phyloP scores from a whole-genome alignment of 2,888 invertebrate species.

The Odontomyia ornata region DNA sequence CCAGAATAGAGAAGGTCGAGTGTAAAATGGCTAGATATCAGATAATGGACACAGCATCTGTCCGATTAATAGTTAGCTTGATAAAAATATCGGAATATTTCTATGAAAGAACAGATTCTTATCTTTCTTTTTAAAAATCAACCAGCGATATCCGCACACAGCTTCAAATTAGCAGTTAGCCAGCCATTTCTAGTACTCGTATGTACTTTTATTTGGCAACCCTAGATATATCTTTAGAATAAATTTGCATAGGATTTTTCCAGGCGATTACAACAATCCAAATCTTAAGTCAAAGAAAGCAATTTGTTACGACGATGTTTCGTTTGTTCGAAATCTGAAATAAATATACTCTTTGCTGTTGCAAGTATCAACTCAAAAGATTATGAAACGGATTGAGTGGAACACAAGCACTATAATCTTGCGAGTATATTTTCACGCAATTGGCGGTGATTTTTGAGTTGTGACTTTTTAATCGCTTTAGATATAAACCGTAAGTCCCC shows the following conservation, averaged over 20 bases:
- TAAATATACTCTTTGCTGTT: neutral
- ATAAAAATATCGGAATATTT: too few relatives aligned
- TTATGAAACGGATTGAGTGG: conserved; percentile 11
- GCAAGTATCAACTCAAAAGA: neutral
- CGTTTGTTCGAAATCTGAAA: neutral
- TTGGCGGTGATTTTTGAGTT: conserved; percentile 3
- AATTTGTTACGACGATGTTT: neutral
- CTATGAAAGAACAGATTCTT: too few relatives aligned
- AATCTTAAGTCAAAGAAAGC: neutral
- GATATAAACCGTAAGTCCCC: conserved; percentile 6
- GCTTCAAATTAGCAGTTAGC: too few relatives aligned
- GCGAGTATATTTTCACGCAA: neutral
- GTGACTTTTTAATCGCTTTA: neutral
- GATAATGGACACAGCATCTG: too few relatives aligned
- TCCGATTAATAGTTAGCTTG: too few relatives aligned
- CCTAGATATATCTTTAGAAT: neutral
- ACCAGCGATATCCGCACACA: too few relatives aligned
- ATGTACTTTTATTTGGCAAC: too few relatives aligned
- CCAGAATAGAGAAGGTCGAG: neutral
- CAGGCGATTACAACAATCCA: neutral
- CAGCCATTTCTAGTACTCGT: too few relatives aligned
- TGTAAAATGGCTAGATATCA: neutral
- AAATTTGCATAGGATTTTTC: neutral
- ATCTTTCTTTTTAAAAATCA: too few relatives aligned
- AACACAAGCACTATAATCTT: neutral